Evolutionary conservation across 2,888 invertebrate species (phyloP).

Genomic region (Chymomyza fuscimana): DNA sequence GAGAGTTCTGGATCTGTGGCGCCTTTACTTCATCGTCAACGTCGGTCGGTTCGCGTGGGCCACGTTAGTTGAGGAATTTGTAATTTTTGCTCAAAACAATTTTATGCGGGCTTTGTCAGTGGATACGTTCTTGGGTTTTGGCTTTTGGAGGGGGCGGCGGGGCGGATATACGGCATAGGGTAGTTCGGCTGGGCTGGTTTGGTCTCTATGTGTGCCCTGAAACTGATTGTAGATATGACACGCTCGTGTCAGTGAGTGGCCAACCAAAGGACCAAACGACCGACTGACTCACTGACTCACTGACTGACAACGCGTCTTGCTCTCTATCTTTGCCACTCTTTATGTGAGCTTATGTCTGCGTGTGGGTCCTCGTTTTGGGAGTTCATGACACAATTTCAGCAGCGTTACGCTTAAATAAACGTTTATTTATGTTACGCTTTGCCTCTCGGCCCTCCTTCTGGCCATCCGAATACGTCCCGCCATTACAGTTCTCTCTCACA

Average conservation of each 20-base stretch:
- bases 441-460: not conserved
- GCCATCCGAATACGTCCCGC: not conserved
- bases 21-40: not conserved
- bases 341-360: slow-evolving; percentile 33
- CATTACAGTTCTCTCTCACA: not conserved
- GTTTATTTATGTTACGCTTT: slow-evolving; percentile 48
- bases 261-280: slow-evolving; percentile 7
- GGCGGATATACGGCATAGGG: no score
- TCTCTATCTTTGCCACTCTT: slow-evolving; percentile 25
- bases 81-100: slow-evolving; percentile 60
- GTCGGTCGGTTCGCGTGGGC: slow-evolving; percentile 17
- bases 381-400: slow-evolving; percentile 74
- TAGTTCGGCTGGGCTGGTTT: not conserved
- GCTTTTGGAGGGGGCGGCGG: slow-evolving; percentile 11
- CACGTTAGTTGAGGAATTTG: slow-evolving; percentile 61
- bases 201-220: slow-evolving; percentile 11
- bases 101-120: slow-evolving; percentile 43
- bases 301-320: not conserved
- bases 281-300: not conserved
- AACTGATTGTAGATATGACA: slow-evolving; percentile 78
- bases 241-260: slow-evolving; percentile 57
- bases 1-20: not conserved
- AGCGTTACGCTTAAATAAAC: slow-evolving; percentile 55
- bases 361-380: slow-evolving; percentile 53
- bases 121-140: not conserved